Base-by-base conservation (phyloP, 2,888 invertebrate genomes). In the Agrotis exclamationis region DNA sequence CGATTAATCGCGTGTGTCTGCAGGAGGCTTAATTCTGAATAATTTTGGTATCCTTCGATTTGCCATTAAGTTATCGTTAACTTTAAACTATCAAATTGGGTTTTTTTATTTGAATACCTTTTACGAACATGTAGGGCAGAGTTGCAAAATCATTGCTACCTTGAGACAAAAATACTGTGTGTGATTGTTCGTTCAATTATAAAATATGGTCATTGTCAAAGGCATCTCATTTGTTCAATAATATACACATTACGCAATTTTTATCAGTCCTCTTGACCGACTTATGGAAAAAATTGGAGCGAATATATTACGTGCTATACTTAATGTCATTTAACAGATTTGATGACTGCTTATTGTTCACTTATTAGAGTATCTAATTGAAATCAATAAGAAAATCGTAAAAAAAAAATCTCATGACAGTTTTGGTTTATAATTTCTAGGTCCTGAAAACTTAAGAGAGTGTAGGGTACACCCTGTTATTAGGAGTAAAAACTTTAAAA, bases 151-250 rank as follows among this genome's bases (percentile, higher is more conserved):
- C 7, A 39, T 73, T 73, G 65, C 64, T 44, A 74, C 51, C 44
- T 85, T 85, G 85, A 82, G 71, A 80, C 63, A 67, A 85, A 74
- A 66, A 66, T 63, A n/a, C 47, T 72, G 33, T 63, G 45, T 72
- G 56, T 68, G 69, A 82, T 76, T 79, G 72, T 75, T 67, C 28
- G 58, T 67, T 71, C 76, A 85, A 85, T 85, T 63, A 74, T 81
- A 84, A 73, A 83, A 81, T 84, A 84, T 82, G 80, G 84, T 83
- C 85, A 85, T 83, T 85, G 85, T 84, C 85, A 86, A 85, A 80
- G 69, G 18, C 80, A 82, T 82, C 78, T 77, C 79, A 82, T 85
- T 86, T 79, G 54, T 74, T 80, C 59, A 57, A 77, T 85, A 86
- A 84, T 80, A 82, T 57, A 76, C 72, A 72, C 60, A 79, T 84